These are phyloP conservation scores for Caradrina clavipalpis DNA, from an alignment of 2,888 invertebrate genomes.

Conservation along the genomic window DNA sequence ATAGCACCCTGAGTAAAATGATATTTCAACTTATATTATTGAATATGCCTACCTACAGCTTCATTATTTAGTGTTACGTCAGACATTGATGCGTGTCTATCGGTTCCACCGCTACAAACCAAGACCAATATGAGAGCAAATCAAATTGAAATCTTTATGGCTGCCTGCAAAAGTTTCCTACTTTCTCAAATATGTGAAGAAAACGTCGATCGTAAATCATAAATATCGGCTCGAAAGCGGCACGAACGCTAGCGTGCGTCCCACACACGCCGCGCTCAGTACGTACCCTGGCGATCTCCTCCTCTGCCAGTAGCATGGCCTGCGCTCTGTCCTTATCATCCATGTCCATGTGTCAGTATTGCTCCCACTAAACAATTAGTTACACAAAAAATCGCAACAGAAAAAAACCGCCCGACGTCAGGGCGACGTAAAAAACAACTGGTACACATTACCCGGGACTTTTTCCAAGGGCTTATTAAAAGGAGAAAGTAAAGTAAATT, in stretches of 20 bases:
- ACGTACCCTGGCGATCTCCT: slow-evolving; percentile 84
- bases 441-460: slow-evolving; percentile 83
- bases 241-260: slow-evolving; percentile 63
- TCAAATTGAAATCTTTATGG: slow-evolving; percentile 51
- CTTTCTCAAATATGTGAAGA: slow-evolving; percentile 57
- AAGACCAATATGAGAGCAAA: slow-evolving; percentile 27
- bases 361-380: slow-evolving; percentile 62
- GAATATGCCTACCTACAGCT: neutral
- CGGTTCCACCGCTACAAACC: neutral
- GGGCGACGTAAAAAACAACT: slow-evolving; percentile 89
- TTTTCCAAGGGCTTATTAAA: slow-evolving; percentile 88
- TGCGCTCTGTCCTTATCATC: slow-evolving; percentile 76
- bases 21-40: neutral
- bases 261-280: slow-evolving; percentile 45
- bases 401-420: slow-evolving; percentile 85
- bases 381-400: slow-evolving; percentile 66
- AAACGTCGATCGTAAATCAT: slow-evolving; percentile 42
- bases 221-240: slow-evolving; percentile 45
- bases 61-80: neutral
- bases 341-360: slow-evolving; percentile 70
- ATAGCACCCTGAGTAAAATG: neutral
- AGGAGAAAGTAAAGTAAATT: slow-evolving; percentile 89
- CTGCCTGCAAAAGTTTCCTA: slow-evolving; percentile 48
- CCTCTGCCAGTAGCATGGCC: slow-evolving; percentile 83
- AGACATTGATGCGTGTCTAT: neutral